These are phyloP conservation scores for Marisa cornuarietis DNA, from an alignment of 1,140 invertebrate genomes.

Conservation along the genomic window DNA sequence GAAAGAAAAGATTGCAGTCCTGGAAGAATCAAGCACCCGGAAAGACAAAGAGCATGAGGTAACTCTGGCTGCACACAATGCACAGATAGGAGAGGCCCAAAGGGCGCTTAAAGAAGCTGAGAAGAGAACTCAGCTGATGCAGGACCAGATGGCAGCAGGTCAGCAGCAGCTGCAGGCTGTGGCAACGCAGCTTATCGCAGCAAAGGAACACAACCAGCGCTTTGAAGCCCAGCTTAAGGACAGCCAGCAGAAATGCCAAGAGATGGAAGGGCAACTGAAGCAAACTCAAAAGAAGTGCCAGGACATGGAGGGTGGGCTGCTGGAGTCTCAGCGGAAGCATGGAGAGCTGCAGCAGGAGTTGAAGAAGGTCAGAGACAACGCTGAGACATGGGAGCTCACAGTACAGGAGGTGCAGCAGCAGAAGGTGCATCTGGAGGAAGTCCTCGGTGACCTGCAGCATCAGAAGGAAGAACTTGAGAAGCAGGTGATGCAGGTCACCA, in stretches of 20 bases:
- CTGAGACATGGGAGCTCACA: not conserved
- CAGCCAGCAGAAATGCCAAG: not conserved
- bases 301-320: not conserved
- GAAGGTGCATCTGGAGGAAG: not conserved
- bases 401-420: not conserved
- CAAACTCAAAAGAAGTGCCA: not conserved
- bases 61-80: not conserved
- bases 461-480: too few species aligned
- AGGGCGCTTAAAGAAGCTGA: not conserved
- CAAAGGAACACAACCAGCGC: not conserved
- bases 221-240: not conserved
- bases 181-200: not conserved
- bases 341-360: not conserved
- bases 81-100: not conserved
- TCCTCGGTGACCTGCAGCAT: too few species aligned
- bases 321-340: not conserved
- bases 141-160: slow-evolving; percentile 4
- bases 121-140: not conserved
- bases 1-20: slow-evolving; percentile 23
- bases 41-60: not conserved
- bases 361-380: not conserved
- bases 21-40: slow-evolving; percentile 16
- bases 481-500: too few species aligned
- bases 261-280: not conserved
- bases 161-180: slow-evolving; percentile 12